These are phyloP conservation scores for Apamea sordens DNA, from an alignment of 2,888 invertebrate species.

Conservation along the genomic window DNA sequence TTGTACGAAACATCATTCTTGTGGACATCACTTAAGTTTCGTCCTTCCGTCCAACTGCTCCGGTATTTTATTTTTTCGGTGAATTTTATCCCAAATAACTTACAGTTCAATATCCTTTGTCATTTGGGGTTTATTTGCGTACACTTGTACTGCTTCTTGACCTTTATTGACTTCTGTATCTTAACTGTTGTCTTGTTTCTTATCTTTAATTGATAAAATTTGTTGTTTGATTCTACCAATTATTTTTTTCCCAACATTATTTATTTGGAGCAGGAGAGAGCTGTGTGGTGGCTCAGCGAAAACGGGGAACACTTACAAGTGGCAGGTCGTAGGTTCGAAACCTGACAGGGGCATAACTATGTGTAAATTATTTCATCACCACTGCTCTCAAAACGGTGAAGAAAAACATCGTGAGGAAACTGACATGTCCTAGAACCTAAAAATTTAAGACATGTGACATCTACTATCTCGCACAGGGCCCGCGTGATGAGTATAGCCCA, in stretches of 20 bases:
- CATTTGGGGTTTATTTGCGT: constrained; percentile 26
- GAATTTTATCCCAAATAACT: constrained; percentile 19
- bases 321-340: neutral
- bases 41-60: constrained; percentile 3
- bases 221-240: neutral
- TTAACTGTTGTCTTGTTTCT: neutral
- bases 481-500: fast-evolving
- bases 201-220: neutral
- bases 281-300: neutral
- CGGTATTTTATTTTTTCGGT: constrained; percentile 30
- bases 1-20: constrained; percentile 35
- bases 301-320: neutral
- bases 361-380: neutral
- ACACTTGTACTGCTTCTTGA: constrained; percentile 17
- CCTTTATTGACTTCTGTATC: neutral
- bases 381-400: neutral
- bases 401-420: neutral
- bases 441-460: neutral
- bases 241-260: neutral
- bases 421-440: neutral
- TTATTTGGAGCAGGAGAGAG: neutral
- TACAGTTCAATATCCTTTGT: constrained; percentile 8
- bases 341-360: neutral
- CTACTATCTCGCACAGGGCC: neutral
- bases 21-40: constrained; percentile 30